phyloP scores from a whole-genome alignment of 2,113 vertebrate species.

The Barnardius zonarius region DNA sequence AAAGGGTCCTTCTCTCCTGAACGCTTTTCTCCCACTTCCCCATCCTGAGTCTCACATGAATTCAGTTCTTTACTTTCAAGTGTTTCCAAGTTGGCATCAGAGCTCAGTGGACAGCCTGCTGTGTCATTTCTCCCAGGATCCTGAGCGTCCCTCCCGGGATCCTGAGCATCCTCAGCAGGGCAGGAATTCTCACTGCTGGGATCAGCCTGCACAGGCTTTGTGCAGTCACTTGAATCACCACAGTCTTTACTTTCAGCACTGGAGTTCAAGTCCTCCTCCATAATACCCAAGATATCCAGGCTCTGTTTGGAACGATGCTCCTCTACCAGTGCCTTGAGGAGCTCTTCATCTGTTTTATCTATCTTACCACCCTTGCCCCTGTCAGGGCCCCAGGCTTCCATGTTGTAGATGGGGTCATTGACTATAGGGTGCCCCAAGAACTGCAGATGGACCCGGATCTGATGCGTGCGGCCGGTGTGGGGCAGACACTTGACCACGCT shows the following conservation, averaged over 20 bases:
- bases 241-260: background rate
- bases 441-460: constrained; percentile 96
- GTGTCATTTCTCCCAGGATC: rapidly evolving
- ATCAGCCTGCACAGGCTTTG: background rate
- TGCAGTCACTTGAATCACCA: background rate
- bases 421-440: constrained; percentile 92
- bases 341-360: constrained; percentile 84
- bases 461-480: constrained; percentile 91
- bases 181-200: background rate
- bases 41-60: background rate
- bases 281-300: constrained; percentile 79
- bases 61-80: background rate
- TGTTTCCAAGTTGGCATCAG: background rate
- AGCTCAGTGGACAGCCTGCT: background rate
- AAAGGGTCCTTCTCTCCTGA: constrained; percentile 78
- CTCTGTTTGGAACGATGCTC: constrained; percentile 87
- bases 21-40: rapidly evolving
- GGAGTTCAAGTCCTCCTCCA: constrained; percentile 67
- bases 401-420: constrained; percentile 97
- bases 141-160: background rate
- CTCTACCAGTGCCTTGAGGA: constrained; percentile 84
- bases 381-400: constrained; percentile 86
- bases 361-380: constrained; percentile 83
- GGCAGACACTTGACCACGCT: constrained; percentile 91
- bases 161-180: background rate